Conservation (phyloP, 2,797 vertebrate genomes). For the Podarcis siculus region DNA sequence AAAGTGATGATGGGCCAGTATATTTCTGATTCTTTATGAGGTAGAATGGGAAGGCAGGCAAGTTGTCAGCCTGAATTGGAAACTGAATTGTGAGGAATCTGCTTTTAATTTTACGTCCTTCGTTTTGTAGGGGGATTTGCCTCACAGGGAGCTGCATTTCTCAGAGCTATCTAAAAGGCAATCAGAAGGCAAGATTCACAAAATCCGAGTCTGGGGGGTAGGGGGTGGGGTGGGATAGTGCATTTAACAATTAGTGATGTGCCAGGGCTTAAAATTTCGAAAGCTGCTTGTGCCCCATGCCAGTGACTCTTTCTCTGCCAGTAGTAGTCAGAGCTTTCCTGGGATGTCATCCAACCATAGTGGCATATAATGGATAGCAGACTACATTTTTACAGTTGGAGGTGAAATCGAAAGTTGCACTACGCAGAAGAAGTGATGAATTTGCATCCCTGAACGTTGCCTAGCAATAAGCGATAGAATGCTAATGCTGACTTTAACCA, state of each 20-base stretch:
- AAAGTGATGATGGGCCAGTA: neutral
- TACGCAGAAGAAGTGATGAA: conserved; percentile 84
- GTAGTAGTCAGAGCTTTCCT: conserved; percentile 83
- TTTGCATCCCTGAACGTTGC: conserved; percentile 84
- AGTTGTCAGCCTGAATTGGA: neutral
- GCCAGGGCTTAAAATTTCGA: conserved; percentile 80
- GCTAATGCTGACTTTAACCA: conserved; percentile 78
- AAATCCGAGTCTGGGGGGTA: conserved; percentile 58
- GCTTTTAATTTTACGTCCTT: conserved; percentile 44
- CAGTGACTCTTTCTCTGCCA: conserved; percentile 85
- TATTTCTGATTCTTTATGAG: neutral
- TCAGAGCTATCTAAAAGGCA: conserved; percentile 68
- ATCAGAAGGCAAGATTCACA: conserved; percentile 68
- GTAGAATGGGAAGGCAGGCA: neutral
- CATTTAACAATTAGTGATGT: conserved; percentile 81
- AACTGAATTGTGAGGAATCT: conserved; percentile 50
- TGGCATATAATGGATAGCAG: conserved; percentile 84
- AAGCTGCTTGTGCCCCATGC: conserved; percentile 81
- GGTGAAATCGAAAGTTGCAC: conserved; percentile 84
- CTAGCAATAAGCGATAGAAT: conserved; percentile 81
- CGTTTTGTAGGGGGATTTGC: conserved; percentile 52
- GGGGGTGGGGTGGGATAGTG: conserved; percentile 58
- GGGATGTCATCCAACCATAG: conserved; percentile 82
- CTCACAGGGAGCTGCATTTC: conserved; percentile 39
- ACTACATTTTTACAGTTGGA: conserved; percentile 85